These are phyloP conservation scores for Anthoscopus minutus DNA, from an alignment of 2,113 vertebrate genomes.

Conservation along the genomic window DNA sequence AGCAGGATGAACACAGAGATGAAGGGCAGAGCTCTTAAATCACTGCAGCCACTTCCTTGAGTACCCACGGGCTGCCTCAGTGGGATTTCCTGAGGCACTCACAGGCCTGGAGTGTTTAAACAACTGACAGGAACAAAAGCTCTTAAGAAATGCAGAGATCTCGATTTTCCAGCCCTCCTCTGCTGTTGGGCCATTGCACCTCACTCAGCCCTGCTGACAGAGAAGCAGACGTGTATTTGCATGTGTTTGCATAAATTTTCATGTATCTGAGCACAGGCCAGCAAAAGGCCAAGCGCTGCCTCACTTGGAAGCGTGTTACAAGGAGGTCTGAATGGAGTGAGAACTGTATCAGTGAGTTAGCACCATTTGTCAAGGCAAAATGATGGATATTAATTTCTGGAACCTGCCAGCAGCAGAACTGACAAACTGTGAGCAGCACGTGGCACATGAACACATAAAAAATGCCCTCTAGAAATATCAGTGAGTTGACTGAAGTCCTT, in stretches of 20 bases:
- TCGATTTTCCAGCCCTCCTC: background rate
- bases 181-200: background rate
- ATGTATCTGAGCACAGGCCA: background rate
- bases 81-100: background rate
- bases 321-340: background rate
- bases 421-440: background rate
- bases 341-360: background rate
- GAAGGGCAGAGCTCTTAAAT: background rate
- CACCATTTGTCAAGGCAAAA: background rate
- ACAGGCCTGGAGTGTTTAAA: background rate
- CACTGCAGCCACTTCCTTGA: background rate
- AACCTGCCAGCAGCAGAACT: background rate
- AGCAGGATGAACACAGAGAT: background rate
- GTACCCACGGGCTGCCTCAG: background rate
- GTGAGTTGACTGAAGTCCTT: background rate
- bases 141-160: background rate
- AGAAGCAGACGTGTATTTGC: background rate
- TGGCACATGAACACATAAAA: background rate
- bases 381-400: background rate
- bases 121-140: background rate
- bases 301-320: background rate
- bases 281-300: background rate
- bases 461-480: background rate
- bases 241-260: slow-evolving; percentile 58
- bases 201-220: background rate